phyloP scores from a whole-genome alignment of 2,113 vertebrate genomes.

The Onychostruthus taczanowskii region DNA sequence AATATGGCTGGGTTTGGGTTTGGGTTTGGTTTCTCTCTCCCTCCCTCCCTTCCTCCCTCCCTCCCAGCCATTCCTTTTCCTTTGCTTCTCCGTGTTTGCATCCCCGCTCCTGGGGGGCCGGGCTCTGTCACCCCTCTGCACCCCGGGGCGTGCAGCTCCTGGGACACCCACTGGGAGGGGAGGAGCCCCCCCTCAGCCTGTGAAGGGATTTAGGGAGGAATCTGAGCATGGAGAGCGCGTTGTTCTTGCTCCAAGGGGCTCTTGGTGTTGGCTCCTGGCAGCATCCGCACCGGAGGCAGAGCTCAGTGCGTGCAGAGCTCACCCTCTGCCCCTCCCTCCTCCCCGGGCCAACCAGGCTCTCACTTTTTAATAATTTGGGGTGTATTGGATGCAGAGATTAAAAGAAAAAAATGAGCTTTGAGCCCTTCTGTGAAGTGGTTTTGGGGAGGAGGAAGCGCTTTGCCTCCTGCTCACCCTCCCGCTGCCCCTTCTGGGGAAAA shows the following conservation, averaged over 20 bases:
- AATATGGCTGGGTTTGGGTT: background rate
- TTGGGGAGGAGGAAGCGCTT: background rate
- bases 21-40: background rate
- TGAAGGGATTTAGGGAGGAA: background rate
- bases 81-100: background rate
- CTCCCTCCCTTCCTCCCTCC: background rate
- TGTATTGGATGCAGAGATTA: background rate
- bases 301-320: accelerated
- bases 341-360: background rate
- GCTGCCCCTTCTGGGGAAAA: background rate
- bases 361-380: background rate
- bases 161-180: background rate
- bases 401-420: background rate
- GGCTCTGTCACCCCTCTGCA: background rate
- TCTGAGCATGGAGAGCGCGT: accelerated
- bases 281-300: accelerated
- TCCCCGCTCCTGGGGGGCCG: accelerated
- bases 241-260: background rate
- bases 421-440: background rate
- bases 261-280: accelerated
- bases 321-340: background rate
- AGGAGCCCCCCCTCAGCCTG: background rate
- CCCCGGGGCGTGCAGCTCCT: accelerated
- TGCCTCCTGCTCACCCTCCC: background rate
- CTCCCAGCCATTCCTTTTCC: background rate